A percentile compares a stretch with the other conserved stretches of the same genome.
Evolutionary conservation across 2,888 invertebrate genomes (phyloP).

Genomic region (Clepsis dumicolana): DNA sequence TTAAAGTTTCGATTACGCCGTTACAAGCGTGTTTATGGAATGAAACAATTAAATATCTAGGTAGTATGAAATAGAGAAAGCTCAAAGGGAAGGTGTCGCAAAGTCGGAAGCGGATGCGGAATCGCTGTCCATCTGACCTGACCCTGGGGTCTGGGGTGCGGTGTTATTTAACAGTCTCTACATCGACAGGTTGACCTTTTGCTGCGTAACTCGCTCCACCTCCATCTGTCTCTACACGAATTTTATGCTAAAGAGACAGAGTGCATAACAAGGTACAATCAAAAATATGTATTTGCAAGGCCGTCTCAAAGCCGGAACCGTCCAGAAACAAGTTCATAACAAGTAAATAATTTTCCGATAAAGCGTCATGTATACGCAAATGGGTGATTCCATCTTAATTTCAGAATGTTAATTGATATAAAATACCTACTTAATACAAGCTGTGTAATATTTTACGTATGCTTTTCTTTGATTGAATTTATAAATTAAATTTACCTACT

Average conservation of each 20-base stretch:
- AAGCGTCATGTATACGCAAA: neutral
- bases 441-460: neutral
- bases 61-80: conserved; percentile 76
- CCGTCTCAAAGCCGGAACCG: conserved; percentile 17
- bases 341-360: neutral
- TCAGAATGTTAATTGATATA: neutral
- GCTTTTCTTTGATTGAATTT: neutral
- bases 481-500: neutral
- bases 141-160: conserved; percentile 68
- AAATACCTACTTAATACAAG: neutral
- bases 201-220: conserved; percentile 39
- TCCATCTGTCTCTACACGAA: conserved; percentile 24
- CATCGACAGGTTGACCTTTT: conserved; percentile 74
- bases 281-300: conserved; percentile 17
- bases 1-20: conserved; percentile 40
- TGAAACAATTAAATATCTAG: conserved; percentile 46
- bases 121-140: conserved; percentile 66
- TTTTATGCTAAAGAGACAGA: conserved; percentile 3
- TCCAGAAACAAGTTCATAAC: neutral
- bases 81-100: conserved; percentile 58
- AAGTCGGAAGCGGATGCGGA: conserved; percentile 81
- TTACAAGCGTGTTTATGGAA: conserved; percentile 44
- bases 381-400: neutral
- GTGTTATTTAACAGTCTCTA: conserved; percentile 75
- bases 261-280: conserved; percentile 8